A percentile compares a stretch with the other conserved stretches of the same genome.
Conservation (phyloP, 2,113 vertebrate species). For the Rhombomys opimus region DNA sequence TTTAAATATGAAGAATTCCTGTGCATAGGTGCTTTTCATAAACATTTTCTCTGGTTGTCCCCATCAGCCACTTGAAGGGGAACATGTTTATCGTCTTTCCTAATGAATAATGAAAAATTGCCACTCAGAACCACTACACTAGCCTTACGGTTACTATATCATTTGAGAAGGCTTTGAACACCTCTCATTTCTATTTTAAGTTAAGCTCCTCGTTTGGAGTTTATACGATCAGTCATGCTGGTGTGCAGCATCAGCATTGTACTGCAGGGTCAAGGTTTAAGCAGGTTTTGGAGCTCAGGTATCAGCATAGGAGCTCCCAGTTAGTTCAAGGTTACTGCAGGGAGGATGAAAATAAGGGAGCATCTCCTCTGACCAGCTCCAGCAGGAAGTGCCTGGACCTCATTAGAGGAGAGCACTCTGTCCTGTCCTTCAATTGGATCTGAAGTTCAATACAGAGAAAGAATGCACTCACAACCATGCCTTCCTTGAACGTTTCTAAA, state of each 20-base stretch:
- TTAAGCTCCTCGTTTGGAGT: background rate
- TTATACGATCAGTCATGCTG: background rate
- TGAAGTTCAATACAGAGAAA: background rate
- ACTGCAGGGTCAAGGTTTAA: background rate
- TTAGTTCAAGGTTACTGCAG: background rate
- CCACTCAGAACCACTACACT: background rate
- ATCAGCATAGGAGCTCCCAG: background rate
- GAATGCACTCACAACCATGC: background rate
- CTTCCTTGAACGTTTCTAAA: background rate
- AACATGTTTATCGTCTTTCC: background rate
- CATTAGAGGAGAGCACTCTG: background rate
- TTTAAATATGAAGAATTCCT: conserved; percentile 24
- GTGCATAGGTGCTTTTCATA: background rate
- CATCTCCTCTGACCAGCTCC: background rate
- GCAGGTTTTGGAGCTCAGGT: background rate
- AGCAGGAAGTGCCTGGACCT: background rate
- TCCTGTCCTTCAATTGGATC: background rate
- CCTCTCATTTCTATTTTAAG: conserved; percentile 27
- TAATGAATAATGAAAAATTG: conserved; percentile 7
- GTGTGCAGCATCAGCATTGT: background rate
- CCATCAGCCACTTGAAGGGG: background rate
- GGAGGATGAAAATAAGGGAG: background rate
- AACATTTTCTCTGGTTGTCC: background rate
- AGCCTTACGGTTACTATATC: background rate
- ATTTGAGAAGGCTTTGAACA: background rate